Base-by-base conservation (phyloP, 1,140 invertebrate species). In the Drosophila asahinai region DNA sequence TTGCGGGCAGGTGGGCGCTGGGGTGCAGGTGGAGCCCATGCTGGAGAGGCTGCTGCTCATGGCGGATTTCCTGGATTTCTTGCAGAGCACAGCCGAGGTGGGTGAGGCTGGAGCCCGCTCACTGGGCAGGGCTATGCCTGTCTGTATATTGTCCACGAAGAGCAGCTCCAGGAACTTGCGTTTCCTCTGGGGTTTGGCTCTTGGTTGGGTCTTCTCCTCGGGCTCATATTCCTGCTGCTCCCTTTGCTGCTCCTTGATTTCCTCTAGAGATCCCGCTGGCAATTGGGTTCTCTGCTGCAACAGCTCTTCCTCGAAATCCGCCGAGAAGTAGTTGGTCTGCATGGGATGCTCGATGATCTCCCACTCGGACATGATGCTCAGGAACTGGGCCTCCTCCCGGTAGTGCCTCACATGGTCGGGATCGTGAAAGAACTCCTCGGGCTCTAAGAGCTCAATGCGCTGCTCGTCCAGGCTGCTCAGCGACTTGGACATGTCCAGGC, bases 391-490 rank as follows among this genome's bases (percentile, higher is more conserved):
- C 65, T 93, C 92, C 66, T 93, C 92, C 48, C 82, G 82, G 63
- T 93, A 92, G 40, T 87, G 80, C 0, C 68, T 76, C 25, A 93
- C 92, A 60, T 93, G 87, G 5, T 91, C 87, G 9, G 92, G 92
- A 89, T 93, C 87, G 22, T 93, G 86, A 42, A 93, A 93, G 77
- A 93, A 93, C 14, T 89, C 81, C 51, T 93, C 92, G 0, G 92
- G 92, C 25, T 93, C 92, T 15, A 92, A 55, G 0, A 90, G 61
- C 33, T 93, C 91, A 12, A 92, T 92, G 12, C 59, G 52, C 19
- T 65, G 47, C 30, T 77, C 77, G 38, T 78, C 61, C 17, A 92
- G 48, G 45, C 81, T 77, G 73, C 79, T 66, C 12, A 87, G 19
- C 3, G 91, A 87, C 38, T 82, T 90, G 5, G 59, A 59, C 54